phyloP scores from a whole-genome alignment of 2,113 vertebrate genomes.

The Hylia prasina region DNA sequence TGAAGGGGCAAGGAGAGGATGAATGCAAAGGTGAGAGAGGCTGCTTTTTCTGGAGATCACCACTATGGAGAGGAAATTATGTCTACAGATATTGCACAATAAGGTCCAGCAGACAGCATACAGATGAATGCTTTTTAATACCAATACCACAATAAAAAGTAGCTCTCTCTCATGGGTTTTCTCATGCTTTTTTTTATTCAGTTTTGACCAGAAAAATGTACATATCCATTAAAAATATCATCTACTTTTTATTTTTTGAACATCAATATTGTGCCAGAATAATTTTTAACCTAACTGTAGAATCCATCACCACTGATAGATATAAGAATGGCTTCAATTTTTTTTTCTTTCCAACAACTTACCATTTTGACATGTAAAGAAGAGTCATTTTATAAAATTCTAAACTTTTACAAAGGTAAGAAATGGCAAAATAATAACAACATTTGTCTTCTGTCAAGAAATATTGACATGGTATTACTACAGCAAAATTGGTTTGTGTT shows the following conservation, averaged over 20 bases:
- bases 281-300: conserved; percentile 50
- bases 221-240: conserved; percentile 47
- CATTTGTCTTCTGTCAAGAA: conserved; percentile 93
- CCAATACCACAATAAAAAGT: background rate
- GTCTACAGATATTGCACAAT: background rate
- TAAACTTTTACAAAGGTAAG: conserved; percentile 82
- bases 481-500: conserved; percentile 94
- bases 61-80: background rate
- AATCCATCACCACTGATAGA: conserved; percentile 62
- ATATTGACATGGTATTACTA: conserved; percentile 92
- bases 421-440: conserved; percentile 94
- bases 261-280: conserved; percentile 34
- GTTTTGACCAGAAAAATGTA: background rate
- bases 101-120: background rate
- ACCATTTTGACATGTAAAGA: conserved; percentile 77
- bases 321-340: conserved; percentile 44
- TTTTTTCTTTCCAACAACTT: conserved; percentile 55
- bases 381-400: conserved; percentile 78
- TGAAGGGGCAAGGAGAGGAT: background rate
- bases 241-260: conserved; percentile 37
- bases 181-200: background rate
- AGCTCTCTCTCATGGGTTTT: background rate
- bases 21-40: background rate
- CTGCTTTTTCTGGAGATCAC: background rate
- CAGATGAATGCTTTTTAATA: background rate